Evolutionary conservation across 2,797 vertebrate species (phyloP).

Genomic region (Rousettus madagascariensis): DNA sequence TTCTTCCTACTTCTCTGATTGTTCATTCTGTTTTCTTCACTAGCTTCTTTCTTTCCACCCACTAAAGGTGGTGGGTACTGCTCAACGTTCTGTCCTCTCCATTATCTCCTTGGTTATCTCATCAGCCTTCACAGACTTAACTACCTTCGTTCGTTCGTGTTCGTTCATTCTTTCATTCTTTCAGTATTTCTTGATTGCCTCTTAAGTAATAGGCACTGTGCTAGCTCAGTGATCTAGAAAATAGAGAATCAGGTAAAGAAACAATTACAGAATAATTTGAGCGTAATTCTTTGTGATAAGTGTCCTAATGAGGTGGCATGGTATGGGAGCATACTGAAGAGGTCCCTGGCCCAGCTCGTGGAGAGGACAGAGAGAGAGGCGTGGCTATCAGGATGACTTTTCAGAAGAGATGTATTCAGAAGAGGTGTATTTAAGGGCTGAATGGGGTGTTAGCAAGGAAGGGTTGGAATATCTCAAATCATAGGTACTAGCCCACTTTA

Average conservation of each 20-base stretch:
- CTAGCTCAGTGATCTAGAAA: not conserved
- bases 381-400: not conserved
- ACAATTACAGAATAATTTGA: not conserved
- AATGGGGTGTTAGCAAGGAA: not conserved
- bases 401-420: constrained; percentile 19
- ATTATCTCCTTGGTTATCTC: constrained; percentile 61
- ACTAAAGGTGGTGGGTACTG: constrained; percentile 26
- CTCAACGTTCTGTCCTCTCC: constrained; percentile 43
- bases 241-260: constrained; percentile 24
- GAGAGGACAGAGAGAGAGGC: not conserved
- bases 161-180: constrained; percentile 55
- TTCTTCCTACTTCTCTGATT: constrained; percentile 57
- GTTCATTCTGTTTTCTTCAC: constrained; percentile 58
- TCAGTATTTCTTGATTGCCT: constrained; percentile 47
- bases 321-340: not conserved
- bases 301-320: not conserved
- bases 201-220: not conserved
- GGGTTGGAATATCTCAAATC: not conserved
- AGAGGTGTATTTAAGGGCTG: not conserved
- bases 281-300: constrained; percentile 33
- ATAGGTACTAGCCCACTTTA: not conserved
- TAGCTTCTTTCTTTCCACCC: constrained; percentile 33
- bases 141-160: constrained; percentile 44
- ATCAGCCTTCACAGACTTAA: constrained; percentile 57
- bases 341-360: not conserved